phyloP scores from a whole-genome alignment of 1,140 invertebrate species.

The Amyelois transitella region DNA sequence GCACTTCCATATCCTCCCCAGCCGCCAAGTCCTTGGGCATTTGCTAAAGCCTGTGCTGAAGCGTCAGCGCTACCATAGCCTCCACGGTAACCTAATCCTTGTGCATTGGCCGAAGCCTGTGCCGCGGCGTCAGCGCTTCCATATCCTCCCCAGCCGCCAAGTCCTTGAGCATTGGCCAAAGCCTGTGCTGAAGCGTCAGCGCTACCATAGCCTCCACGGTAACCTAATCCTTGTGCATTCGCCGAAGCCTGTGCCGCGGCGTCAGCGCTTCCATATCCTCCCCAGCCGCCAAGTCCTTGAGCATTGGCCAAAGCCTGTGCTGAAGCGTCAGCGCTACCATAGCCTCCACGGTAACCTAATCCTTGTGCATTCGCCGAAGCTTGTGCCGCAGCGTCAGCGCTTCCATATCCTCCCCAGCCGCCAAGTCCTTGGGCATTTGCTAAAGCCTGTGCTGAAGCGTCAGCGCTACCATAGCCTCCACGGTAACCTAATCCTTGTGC shows the following conservation, averaged over 20 bases:
- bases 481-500: not conserved
- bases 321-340: not conserved
- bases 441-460: not conserved
- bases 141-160: not conserved
- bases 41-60: not conserved
- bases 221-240: too few species aligned
- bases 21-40: not conserved
- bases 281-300: not conserved
- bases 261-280: too few species aligned
- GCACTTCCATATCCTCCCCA: too few species aligned
- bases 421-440: not conserved
- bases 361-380: too few species aligned
- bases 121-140: too few species aligned
- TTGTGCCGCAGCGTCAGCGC: too few species aligned
- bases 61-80: not conserved
- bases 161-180: not conserved
- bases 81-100: too few species aligned
- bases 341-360: too few species aligned
- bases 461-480: not conserved
- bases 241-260: too few species aligned
- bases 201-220: not conserved
- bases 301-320: not conserved
- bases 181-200: not conserved
- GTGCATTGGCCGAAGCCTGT: too few species aligned
- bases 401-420: not conserved